These are phyloP conservation scores for Eptesicus fuscus DNA, from an alignment of 2,113 vertebrate genomes.

Conservation along the genomic window DNA sequence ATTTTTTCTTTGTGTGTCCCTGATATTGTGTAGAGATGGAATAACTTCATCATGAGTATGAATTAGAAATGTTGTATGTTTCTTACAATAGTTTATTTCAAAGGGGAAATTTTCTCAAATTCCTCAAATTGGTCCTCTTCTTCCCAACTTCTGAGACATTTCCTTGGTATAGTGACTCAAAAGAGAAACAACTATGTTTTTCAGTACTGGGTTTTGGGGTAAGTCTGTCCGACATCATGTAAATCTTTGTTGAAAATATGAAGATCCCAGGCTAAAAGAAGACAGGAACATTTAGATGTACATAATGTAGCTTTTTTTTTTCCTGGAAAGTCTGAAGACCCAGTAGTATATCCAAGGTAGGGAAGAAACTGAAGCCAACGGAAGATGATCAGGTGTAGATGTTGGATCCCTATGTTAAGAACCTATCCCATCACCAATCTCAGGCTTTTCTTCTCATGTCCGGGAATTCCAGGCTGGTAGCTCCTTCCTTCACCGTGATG, in stretches of 20 bases:
- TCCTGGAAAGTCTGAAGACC: not conserved
- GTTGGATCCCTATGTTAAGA: not conserved
- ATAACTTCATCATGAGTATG: not conserved
- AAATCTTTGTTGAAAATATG: constrained; percentile 5
- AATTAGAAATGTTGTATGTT: not conserved
- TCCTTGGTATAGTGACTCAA: not conserved
- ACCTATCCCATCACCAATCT: not conserved
- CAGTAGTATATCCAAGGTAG: not conserved
- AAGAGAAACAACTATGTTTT: not conserved
- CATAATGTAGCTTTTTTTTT: not conserved
- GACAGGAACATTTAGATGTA: not conserved
- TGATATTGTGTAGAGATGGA: not conserved
- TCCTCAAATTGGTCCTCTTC: not conserved
- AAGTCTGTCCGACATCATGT: not conserved
- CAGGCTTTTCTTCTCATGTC: not conserved
- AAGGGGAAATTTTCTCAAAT: not conserved
- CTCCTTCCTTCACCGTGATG: not conserved
- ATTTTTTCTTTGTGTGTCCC: not conserved
- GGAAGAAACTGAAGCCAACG: not conserved
- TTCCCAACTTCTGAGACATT: not conserved
- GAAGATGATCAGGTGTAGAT: not conserved
- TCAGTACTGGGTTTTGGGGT: not conserved
- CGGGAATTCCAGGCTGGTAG: not conserved
- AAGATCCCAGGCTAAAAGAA: not conserved
- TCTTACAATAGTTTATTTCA: constrained; percentile 13